phyloP scores from a whole-genome alignment of 1,140 invertebrate genomes.

The Drosophila subobscura region DNA sequence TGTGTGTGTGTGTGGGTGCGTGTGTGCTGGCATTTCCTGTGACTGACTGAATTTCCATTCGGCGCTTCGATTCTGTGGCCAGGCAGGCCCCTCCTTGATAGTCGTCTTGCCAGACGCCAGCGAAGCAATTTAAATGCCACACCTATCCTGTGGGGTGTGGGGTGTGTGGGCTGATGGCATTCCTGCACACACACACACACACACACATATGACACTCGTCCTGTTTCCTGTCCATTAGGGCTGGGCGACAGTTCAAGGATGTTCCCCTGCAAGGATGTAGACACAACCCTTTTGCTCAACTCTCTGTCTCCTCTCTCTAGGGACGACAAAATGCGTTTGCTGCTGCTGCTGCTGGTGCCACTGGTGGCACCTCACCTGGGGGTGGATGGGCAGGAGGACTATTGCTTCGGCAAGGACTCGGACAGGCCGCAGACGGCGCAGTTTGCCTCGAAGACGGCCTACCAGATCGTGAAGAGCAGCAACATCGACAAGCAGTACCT shows the following conservation, averaged over 20 bases:
- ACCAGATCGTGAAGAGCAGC: constrained; percentile 85
- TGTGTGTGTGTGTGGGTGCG: constrained; percentile 56
- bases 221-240: constrained; percentile 36
- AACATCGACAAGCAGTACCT: constrained; percentile 84
- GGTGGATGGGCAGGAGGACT: constrained; percentile 83
- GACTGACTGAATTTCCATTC: constrained; percentile 53
- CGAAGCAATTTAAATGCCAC: constrained; percentile 78
- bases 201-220: constrained; percentile 63
- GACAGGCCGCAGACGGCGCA: constrained; percentile 85
- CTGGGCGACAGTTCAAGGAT: constrained; percentile 73
- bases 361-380: constrained; percentile 44
- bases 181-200: no score
- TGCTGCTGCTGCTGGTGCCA: constrained; percentile 49
- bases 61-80: constrained; percentile 35
- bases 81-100: constrained; percentile 55
- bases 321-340: constrained; percentile 56
- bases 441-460: constrained; percentile 88
- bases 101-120: constrained; percentile 69
- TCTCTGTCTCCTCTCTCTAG: constrained; percentile 1
- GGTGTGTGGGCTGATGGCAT: no score
- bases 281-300: constrained; percentile 40
- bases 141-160: constrained; percentile 39
- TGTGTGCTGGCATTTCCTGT: constrained; percentile 60
- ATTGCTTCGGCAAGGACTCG: constrained; percentile 86
- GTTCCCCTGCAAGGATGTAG: constrained; percentile 58